Percentiles rank a stretch among this genome's conserved stretches.
Evolutionary conservation across 2,888 invertebrate species (phyloP).

Genomic region (Rhogogaster chlorosoma): DNA sequence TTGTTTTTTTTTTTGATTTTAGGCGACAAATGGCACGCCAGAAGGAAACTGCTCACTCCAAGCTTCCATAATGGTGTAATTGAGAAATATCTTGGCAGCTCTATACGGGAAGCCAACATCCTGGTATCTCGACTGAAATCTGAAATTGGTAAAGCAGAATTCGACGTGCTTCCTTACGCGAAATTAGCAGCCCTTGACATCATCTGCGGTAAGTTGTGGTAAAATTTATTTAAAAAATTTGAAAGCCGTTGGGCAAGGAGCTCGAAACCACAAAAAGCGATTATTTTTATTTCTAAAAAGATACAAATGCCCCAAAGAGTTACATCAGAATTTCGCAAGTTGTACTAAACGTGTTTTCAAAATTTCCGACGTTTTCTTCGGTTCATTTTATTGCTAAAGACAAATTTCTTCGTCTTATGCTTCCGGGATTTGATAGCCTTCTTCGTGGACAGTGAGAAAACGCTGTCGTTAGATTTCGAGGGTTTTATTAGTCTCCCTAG

Average conservation of each 20-base stretch:
- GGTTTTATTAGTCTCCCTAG: neutral
- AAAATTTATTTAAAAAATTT: neutral
- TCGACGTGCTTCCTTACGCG: conserved; percentile 72
- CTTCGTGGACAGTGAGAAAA: neutral
- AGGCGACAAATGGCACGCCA: conserved; percentile 72
- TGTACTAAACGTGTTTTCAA: too few species aligned
- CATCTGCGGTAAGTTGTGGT: conserved; percentile 70
- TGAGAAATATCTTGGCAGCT: conserved; percentile 67
- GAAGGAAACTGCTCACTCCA: conserved; percentile 74
- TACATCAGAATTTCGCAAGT: neutral
- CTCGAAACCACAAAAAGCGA: too few species aligned
- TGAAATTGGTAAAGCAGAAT: conserved; percentile 68
- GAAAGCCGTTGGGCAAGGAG: too few species aligned
- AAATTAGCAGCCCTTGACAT: conserved; percentile 75
- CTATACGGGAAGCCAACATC: conserved; percentile 64
- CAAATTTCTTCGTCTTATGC: neutral
- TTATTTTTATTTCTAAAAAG: neutral
- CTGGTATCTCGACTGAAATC: conserved; percentile 68
- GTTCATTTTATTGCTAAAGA: neutral
- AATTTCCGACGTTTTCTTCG: neutral
- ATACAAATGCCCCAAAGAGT: neutral
- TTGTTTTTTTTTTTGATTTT: neutral
- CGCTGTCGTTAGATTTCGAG: conserved; percentile 1
- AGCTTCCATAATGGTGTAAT: conserved; percentile 72
- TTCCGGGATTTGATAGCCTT: neutral